Evolutionary conservation across 2,888 invertebrate species (phyloP), one percentile per base, ranked within the genome.

Genomic region (Lydus trimaculatus): DNA sequence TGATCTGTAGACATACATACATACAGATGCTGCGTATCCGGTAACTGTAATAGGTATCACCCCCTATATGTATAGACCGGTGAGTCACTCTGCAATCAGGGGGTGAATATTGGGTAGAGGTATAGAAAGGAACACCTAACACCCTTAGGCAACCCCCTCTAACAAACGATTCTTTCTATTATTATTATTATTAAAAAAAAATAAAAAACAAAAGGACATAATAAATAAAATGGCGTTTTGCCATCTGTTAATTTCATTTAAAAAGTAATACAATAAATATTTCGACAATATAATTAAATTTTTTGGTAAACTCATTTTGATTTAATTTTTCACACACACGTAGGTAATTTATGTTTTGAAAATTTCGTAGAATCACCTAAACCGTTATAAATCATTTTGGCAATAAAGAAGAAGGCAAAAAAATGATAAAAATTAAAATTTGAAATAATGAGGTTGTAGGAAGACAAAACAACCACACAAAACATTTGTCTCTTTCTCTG

Each of bases 1-100:
- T 85, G 84, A 84, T 84, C 84, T 82, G 79, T 77, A 80, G 77
- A 78, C 79, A 77, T 75, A 80, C 82, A 81, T 84, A 85, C 84
- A 85, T 82, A 81, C 84, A 85, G 84, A 84, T 84, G 84, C 84
- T 83, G 82, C 79, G 83, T 81, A 84, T 84, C 84, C 84, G 83
- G 83, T 84, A 83, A 84, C 84, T 77, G 79, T 82, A 78, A 81
- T 79, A 78, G 79, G 80, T 79, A 79, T 73, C 74, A 76, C 76
- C 76, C 76, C 79, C n/a, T n/a, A n/a, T n/a, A n/a, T 81, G 80
- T 78, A 70, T 70, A 74, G 74, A 72, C 72, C 78, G 79, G 81
- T 85, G 84, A 85, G 76, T 85, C 85, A 85, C 82, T 85, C 75
- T 79, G 81, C 81, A 85, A 84, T 84, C 84, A 84, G 79, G 81